These are phyloP conservation scores for Archilochus colubris DNA, from an alignment of 2,113 vertebrate genomes.

Conservation along the genomic window DNA sequence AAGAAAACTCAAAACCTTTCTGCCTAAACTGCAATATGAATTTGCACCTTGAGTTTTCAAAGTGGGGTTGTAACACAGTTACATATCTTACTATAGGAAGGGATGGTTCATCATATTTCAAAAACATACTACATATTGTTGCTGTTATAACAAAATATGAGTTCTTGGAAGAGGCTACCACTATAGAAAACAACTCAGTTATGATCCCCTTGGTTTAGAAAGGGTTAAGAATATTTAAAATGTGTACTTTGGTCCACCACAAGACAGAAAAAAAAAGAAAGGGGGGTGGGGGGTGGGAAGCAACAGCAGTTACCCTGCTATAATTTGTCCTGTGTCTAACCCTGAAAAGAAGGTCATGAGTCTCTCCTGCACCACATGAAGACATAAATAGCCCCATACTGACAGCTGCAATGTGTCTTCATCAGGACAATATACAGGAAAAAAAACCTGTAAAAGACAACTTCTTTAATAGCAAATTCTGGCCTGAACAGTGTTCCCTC, in stretches of 20 bases:
- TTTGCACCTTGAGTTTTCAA: background rate
- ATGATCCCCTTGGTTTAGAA: background rate
- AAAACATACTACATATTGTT: rapidly evolving
- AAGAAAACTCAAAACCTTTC: background rate
- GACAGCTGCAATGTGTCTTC: background rate
- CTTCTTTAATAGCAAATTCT: background rate
- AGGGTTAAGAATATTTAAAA: background rate
- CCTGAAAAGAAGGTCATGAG: background rate
- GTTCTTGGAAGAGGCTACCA: background rate
- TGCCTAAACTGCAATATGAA: background rate
- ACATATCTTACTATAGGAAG: background rate
- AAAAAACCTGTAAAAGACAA: background rate
- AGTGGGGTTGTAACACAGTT: background rate
- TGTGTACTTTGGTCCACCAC: background rate
- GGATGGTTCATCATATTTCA: background rate
- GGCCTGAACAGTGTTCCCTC: background rate
- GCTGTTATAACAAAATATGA: background rate
- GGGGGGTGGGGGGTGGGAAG: background rate
- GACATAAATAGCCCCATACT: background rate
- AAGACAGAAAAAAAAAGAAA: background rate
- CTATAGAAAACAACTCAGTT: background rate
- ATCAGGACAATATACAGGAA: background rate
- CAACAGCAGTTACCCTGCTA: background rate
- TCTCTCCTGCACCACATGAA: background rate
- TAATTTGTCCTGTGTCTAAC: background rate